Evolutionary conservation across 1,140 invertebrate genomes (phyloP), one percentile per base, ranked within the genome.

Genomic region (Liolophura sinensis): DNA sequence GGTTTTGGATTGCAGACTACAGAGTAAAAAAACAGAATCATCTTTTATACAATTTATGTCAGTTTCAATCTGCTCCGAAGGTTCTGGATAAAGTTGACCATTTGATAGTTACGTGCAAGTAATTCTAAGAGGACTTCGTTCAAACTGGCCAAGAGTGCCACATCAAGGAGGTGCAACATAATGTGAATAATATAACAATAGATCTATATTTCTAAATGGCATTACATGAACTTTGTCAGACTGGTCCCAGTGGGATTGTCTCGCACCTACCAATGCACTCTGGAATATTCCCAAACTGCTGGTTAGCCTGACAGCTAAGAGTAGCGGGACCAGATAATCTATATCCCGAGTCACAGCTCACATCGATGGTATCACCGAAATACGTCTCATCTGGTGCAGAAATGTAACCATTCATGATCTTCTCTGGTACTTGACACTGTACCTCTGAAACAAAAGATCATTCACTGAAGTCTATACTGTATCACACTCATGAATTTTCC

Each of bases 251-350:
- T 7, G 18, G 14, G 15, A 18, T 61, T 27, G 1, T 14, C 12
- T n/a, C 57, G 46, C 40, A 49, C 65, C 65, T 67, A 73, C 72
- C 65, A 31, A 60, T 15, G 64, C 72, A 73, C 15, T 15, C 50
- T 7, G 68, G 68, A 22, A 73, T 22, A 47, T 22, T 55, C 11
- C 57, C 56, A 54, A 71, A 73, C 11, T 57, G 68, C 24, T 67
- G 61, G 46, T 73, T 49, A 24, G 27, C 62, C 15, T 50, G 25
- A 59, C 72, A 73, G 1, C 51, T 71, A 16, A 67, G 50, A 14
- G 25, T 24, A 22, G 24, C 15, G 50, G 60, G 50, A n/a, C 69
- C 64, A 62, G n/a, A 16, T 40, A 71, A 20, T 14, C 24, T 25
- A 54, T 69, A 73, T 3, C 67, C 69, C 31, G 51, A 16, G 3